These are phyloP conservation scores for Mimas tiliae DNA, from an alignment of 2,888 invertebrate genomes.

Conservation along the genomic window DNA sequence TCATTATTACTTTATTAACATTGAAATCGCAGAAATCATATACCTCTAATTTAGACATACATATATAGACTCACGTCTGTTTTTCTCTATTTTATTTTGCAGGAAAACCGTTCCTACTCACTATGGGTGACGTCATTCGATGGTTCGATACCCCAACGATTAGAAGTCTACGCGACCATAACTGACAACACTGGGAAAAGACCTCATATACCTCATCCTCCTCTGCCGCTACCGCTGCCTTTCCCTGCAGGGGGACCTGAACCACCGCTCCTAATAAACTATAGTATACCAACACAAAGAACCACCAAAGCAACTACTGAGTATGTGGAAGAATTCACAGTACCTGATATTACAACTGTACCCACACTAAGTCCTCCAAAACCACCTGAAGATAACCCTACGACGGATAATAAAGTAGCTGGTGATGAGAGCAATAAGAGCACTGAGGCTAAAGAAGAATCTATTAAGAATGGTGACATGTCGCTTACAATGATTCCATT, in stretches of 20 bases:
- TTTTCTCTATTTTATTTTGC: conserved; percentile 41
- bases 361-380: conserved; percentile 56
- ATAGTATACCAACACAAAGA: conserved; percentile 53
- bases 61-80: too few relatives aligned
- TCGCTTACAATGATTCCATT: conserved; percentile 89
- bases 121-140: conserved; percentile 76
- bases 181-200: conserved; percentile 63
- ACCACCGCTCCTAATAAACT: conserved; percentile 50
- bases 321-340: conserved; percentile 54
- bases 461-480: conserved; percentile 77
- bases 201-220: conserved; percentile 63
- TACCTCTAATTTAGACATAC: too few relatives aligned
- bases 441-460: conserved; percentile 61
- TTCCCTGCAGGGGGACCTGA: conserved; percentile 53
- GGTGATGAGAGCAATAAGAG: conserved; percentile 56
- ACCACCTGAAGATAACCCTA: conserved; percentile 55
- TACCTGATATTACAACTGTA: conserved; percentile 65
- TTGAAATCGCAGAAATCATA: neutral
- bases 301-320: conserved; percentile 64
- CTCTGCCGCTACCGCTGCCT: conserved; percentile 51
- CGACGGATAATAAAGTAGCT: conserved; percentile 48
- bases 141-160: conserved; percentile 71
- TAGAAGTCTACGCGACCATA: conserved; percentile 71
- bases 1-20: neutral
- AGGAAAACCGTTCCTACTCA: conserved; percentile 75